Base-by-base conservation (phyloP, 1,140 invertebrate species). In the Anastatus disparis region DNA sequence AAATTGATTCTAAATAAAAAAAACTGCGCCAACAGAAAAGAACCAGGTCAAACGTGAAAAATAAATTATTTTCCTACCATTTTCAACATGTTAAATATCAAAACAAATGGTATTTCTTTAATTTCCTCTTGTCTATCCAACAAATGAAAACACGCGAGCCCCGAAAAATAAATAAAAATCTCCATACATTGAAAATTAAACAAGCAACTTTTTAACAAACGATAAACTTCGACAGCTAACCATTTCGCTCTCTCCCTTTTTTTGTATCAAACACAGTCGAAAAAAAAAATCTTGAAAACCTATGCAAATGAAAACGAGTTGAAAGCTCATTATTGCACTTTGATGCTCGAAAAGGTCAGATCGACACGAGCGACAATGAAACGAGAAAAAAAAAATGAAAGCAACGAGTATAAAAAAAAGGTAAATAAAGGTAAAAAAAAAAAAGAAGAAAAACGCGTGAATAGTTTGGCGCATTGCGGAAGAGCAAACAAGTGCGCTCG, bases 271-370 rank as follows among this genome's bases (percentile, higher is more conserved):
- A 12, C 50, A 0, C 50, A 52, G 12, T 12, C 26, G 26, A 52
- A 48, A 48, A 10, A 48, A 17, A 10, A n/a, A n/a, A 26, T n/a
- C 52, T 26, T 13, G 17, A 22, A 24, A 58, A 40, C 9, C 35
- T 26, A 40, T 38, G 55, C 55, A 42, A 58, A 58, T 40, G 55
- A 56, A 38, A 13, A 13, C 4, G 4, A n/a, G 1, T 2, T 17
- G 20, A 58, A 58, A 61, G 58, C 58, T 61, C 58, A 46, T 61
- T 61, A 61, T 46, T 61, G 42, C 15, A 46, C 24, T 46, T 46
- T 46, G 58, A 61, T 46, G 58, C 22, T 26, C 26, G 26, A 15
- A 3, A 15, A 13, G 40, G 40, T 7, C 10, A n/a, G 40, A n/a
- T n/a, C 40, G 15, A 26, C 22, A 17, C 24, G n/a, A 42, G 24